These are phyloP conservation scores for Adoxophyes honmai DNA, from an alignment of 1,140 invertebrate genomes.

Conservation along the genomic window DNA sequence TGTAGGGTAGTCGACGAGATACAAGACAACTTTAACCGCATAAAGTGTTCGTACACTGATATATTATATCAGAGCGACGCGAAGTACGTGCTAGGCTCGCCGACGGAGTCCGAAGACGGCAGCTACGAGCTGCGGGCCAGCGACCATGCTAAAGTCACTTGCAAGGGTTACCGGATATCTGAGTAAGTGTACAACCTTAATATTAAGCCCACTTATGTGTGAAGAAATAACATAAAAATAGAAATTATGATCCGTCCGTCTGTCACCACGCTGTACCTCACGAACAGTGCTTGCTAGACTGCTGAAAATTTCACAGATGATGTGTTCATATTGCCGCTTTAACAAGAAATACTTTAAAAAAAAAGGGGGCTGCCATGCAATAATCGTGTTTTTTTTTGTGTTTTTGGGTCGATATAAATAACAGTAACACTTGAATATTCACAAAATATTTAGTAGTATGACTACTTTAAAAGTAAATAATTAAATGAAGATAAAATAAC, in stretches of 20 bases:
- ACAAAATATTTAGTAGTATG: no score
- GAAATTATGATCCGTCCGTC: not conserved
- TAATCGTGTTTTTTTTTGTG: no score
- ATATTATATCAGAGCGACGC: conserved; percentile 11
- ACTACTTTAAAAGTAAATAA: no score
- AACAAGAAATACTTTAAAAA: no score
- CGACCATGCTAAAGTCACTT: conserved; percentile 13
- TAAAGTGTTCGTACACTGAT: conserved; percentile 11
- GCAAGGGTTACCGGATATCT: not conserved
- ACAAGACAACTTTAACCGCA: not conserved
- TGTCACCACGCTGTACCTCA: no score
- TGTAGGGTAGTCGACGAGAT: conserved; percentile 11
- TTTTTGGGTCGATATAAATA: no score
- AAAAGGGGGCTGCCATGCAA: no score
- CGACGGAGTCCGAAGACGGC: not conserved
- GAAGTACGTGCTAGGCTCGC: not conserved
- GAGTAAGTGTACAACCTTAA: not conserved
- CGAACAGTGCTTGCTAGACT: no score
- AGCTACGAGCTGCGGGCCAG: conserved; percentile 3
- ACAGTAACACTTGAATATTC: no score
- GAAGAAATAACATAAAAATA: not conserved
- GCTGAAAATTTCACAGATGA: no score
- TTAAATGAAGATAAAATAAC: no score
- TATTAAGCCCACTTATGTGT: not conserved
- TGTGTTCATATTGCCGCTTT: no score